Percentiles rank a stretch among this genome's conserved stretches.
These are phyloP conservation scores for Actinostola sp. DNA, from an alignment of 92 coral and sea anemone species.

Conservation along the genomic window DNA sequence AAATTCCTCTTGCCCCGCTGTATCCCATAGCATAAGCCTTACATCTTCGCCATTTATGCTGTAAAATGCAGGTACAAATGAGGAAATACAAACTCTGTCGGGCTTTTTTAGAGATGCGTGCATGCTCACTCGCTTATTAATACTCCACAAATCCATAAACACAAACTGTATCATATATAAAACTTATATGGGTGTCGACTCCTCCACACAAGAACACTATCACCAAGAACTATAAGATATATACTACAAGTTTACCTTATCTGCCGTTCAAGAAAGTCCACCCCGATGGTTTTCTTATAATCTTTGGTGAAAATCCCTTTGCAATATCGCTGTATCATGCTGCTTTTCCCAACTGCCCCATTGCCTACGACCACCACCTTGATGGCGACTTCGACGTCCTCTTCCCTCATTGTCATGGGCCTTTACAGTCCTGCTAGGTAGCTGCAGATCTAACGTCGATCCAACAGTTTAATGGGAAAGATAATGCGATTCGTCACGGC, in stretches of 20 bases:
- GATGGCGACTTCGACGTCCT: conserved; percentile 99
- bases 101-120: not conserved
- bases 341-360: conserved; percentile 99
- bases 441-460: not conserved
- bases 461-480: not conserved
- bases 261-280: conserved; percentile 97
- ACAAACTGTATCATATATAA: not conserved
- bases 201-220: not conserved
- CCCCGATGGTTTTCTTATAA: conserved; percentile 99
- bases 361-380: conserved; percentile 98
- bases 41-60: conserved; percentile 91
- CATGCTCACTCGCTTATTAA: not conserved
- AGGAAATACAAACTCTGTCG: not conserved
- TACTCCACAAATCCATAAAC: not conserved
- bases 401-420: conserved; percentile 78
- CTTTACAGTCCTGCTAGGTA: not conserved
- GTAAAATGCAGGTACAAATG: conserved; percentile 5
- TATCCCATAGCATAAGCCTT: conserved; percentile 97
- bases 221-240: no score
- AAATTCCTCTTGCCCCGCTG: conserved; percentile 99
- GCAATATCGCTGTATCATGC: conserved; percentile 98
- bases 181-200: not conserved
- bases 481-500: not conserved
- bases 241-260: conserved; percentile 66
- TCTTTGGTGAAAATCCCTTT: conserved; percentile 99